These are phyloP conservation scores for Pseudochirops cupreus DNA, from an alignment of 2,797 vertebrate species.

Conservation along the genomic window DNA sequence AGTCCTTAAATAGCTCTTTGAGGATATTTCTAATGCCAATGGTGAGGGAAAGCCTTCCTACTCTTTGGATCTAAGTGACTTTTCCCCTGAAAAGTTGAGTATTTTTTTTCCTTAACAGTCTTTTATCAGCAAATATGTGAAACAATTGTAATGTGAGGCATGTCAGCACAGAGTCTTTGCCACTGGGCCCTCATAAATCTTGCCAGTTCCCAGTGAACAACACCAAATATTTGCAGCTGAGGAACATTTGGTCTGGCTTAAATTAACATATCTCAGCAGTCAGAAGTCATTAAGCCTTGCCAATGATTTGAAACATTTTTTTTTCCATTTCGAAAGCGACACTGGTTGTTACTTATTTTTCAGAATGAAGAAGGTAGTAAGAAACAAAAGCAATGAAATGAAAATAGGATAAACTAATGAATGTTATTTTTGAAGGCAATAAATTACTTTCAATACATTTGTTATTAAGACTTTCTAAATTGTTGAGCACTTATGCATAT, in stretches of 20 bases:
- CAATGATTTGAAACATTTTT: constrained; percentile 90
- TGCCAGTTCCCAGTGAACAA: constrained; percentile 89
- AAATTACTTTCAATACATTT: constrained; percentile 78
- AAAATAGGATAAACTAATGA: constrained; percentile 82
- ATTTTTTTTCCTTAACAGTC: constrained; percentile 69
- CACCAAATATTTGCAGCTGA: constrained; percentile 91
- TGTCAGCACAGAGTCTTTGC: constrained; percentile 87
- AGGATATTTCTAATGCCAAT: not conserved
- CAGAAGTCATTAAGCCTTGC: constrained; percentile 90
- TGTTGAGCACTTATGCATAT: constrained; percentile 73
- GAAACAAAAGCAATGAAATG: constrained; percentile 83
- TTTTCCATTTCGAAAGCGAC: constrained; percentile 89
- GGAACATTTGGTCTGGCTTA: constrained; percentile 90
- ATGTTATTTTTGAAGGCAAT: constrained; percentile 79
- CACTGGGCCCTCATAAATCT: constrained; percentile 90
- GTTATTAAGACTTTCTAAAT: constrained; percentile 79
- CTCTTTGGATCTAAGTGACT: constrained; percentile 68
- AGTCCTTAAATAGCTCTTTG: constrained; percentile 78
- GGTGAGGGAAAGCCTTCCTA: constrained; percentile 65
- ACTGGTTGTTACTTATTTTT: constrained; percentile 84
- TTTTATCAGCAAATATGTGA: constrained; percentile 85
- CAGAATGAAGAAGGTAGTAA: constrained; percentile 81
- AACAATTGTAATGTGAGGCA: constrained; percentile 87
- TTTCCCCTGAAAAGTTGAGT: constrained; percentile 79
- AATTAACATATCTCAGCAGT: constrained; percentile 91